A percentile compares a stretch with the other conserved stretches of the same genome.
Conservation (phyloP, 1,140 invertebrate species). For the Lepidurus packardi region DNA sequence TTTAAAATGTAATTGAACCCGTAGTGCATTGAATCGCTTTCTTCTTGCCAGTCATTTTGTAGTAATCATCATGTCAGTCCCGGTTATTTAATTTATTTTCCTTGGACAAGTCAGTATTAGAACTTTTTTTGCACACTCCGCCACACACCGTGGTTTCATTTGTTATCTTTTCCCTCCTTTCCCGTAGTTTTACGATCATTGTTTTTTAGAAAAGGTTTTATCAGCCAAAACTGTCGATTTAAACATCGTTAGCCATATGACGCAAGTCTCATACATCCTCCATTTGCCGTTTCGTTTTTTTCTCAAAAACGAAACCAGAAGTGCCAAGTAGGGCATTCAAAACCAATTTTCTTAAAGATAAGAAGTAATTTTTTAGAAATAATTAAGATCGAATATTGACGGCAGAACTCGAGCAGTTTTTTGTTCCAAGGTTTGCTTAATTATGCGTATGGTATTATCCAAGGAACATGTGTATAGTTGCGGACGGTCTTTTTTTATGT, state of each 20-base stretch:
- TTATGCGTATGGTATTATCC: slow-evolving; percentile 3
- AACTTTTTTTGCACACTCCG: not conserved
- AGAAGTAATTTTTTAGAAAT: not conserved
- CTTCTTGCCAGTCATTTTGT: slow-evolving; percentile 19
- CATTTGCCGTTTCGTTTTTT: not conserved
- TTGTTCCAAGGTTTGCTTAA: not conserved
- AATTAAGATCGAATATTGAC: not conserved
- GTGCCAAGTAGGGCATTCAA: slow-evolving; percentile 11
- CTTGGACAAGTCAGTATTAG: slow-evolving; percentile 15
- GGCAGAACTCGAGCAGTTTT: not conserved
- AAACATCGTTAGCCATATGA: not conserved
- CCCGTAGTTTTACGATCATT: not conserved
- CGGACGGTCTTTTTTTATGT: not conserved
- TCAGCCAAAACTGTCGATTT: not conserved
- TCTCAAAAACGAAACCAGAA: not conserved
- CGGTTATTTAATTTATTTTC: not conserved
- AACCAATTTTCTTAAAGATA: not conserved
- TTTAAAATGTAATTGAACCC: slow-evolving; percentile 16
- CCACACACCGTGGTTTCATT: not conserved
- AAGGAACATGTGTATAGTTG: not conserved
- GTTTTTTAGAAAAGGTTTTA: not conserved
- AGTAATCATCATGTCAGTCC: not conserved
- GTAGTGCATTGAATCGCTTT: not conserved
- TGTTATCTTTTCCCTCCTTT: not conserved
- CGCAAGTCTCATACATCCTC: not conserved